Evolutionary conservation across 2,888 invertebrate genomes (phyloP), one percentile per base, ranked within the genome.

Genomic region (Carpatolechia fugitivella): DNA sequence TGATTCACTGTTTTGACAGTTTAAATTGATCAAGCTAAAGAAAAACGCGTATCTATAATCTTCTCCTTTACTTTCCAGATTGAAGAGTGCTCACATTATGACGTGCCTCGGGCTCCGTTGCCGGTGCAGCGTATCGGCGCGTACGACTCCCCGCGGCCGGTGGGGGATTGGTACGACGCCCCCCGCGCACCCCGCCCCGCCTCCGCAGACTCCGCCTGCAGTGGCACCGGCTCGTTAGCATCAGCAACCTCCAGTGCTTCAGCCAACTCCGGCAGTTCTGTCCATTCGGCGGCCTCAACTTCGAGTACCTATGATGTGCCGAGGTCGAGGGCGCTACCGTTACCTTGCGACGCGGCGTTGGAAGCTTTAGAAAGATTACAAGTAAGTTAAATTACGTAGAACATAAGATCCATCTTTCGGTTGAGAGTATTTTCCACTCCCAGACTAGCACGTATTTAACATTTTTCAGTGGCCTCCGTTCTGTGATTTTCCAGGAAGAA

Each of bases 121-220:
- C 89, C 90, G 0, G 90, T 90, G 57, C 92, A 98, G 66, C 92
- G 96, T 69, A 93, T 94, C 13, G 44, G 44, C 44, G 93, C 94
- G 35, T 94, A 94, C 69, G 93, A 94, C 74, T 93, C 92, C 62
- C 89, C 89, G 0, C 74, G 87, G 18, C 83, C 88, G 0, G 58
- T 78, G 29, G 81, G 78, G 31, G 89, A 85, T 63, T 87, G 89
- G 88, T 90, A 90, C 69, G 90, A 90, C 61, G 86, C 90, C 0
- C 90, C 90, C 0, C 75, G 90, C 3, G 89, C 89, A 0, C 90
- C 90, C 0, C 76, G 90, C 1, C 90, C 91, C 0, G 90, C 91
- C 44, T 88, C 92, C 85, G 77, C 93, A 74, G 79, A 93, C 90
- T 86, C 92, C 65, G 81, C 90, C 58, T 84, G 92, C 87, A 79